Base-by-base conservation (phyloP, 2,888 invertebrate species). In the Melinaea marsaeus region DNA sequence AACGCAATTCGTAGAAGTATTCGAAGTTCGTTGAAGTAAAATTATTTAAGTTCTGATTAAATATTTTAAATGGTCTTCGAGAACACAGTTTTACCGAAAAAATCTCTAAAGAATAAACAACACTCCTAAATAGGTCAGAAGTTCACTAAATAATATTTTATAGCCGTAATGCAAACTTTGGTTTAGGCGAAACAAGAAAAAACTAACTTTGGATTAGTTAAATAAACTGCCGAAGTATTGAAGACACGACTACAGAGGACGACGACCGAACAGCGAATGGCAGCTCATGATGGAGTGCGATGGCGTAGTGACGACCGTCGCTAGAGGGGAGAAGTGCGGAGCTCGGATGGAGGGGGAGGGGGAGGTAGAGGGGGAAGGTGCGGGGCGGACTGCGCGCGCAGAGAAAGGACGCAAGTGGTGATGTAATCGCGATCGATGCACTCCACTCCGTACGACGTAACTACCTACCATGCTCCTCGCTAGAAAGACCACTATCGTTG, bases 351-450 rank as follows among this genome's bases (percentile, higher is more conserved):
- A 54, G 67, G 64, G 66, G 66, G 61, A 47, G 63, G 68, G 68
- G 60, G 65, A 63, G 55, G 55, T 57, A 35, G 62, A 65, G 62
- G 63, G 69, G 71, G 74, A 76, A 75, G 74, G 69, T 66, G 76
- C 79, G 79, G 74, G 80, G 79, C 76, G 79, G 71, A 75, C 78
- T 84, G 90, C 88, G 90, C 88, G 86, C 90, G 87, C 89, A 88
- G 86, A 86, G 88, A 88, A 88, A 87, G 89, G 87, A 85, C 86
- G 85, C 84, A 79, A 85, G 83, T 83, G 84, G 80, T 90, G 90
- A 90, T 88, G 90, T 89, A 90, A 90, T 86, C 84, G 80, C 90
- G 88, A 90, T 90, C 90, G 88, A 90, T 90, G 89, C 86, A 88
- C 85, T 81, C 76, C 75, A 69, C 62, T 70, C 68, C 61, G 72